Conservation (phyloP, 1,140 invertebrate genomes). For the Orchesella cincta region DNA sequence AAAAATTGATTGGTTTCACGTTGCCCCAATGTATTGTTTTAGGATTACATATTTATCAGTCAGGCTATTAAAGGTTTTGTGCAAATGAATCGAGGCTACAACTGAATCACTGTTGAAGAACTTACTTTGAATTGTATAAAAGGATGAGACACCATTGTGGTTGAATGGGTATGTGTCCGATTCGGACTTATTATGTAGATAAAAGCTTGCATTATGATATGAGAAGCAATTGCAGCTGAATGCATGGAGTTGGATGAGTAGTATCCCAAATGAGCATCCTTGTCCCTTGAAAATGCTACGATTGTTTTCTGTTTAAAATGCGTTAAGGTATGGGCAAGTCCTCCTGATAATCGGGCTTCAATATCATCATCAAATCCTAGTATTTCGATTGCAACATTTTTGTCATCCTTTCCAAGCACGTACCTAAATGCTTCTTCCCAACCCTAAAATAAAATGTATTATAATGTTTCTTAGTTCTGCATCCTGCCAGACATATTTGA, state of each 20-base stretch:
- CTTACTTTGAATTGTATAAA: background rate
- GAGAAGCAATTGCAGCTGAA: background rate
- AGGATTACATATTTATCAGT: background rate
- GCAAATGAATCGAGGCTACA: too few relatives aligned
- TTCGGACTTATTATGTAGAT: background rate
- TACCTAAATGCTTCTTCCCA: slow-evolving; percentile 5
- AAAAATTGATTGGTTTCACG: too few relatives aligned
- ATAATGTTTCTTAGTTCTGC: background rate
- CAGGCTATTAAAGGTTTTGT: background rate
- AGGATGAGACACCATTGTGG: background rate
- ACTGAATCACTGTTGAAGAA: too few relatives aligned
- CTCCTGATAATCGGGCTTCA: background rate
- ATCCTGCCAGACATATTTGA: too few relatives aligned
- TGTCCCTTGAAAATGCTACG: background rate
- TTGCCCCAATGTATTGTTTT: too few relatives aligned
- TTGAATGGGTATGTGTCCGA: background rate
- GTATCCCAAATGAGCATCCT: background rate
- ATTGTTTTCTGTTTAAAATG: slow-evolving; percentile 1
- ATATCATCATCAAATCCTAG: background rate
- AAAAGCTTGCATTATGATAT: slow-evolving; percentile 8
- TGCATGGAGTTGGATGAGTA: slow-evolving; percentile 15
- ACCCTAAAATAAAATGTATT: background rate
- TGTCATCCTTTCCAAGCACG: background rate
- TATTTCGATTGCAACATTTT: background rate
- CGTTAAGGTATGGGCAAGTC: background rate